Evolutionary conservation across 2,113 vertebrate species (phyloP).

Genomic region (Athene cunicularia): DNA sequence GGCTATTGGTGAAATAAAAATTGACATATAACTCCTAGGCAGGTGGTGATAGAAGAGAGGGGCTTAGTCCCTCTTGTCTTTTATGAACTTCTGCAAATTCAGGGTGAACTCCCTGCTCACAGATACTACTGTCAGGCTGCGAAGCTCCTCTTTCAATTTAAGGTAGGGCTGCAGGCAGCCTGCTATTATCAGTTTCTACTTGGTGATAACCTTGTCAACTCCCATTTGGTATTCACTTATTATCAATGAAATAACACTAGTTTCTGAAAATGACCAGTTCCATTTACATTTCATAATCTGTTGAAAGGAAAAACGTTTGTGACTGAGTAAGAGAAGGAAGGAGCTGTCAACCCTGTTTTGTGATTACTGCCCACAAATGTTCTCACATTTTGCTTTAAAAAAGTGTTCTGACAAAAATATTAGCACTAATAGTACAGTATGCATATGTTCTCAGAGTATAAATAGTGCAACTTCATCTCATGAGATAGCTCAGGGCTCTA

Average conservation of each 20-base stretch:
- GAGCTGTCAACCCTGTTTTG: constrained; percentile 75
- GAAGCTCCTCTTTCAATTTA: background rate
- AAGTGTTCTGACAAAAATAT: constrained; percentile 79
- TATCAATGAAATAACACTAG: constrained; percentile 34
- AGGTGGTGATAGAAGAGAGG: background rate
- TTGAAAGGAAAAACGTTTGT: constrained; percentile 67
- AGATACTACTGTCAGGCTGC: background rate
- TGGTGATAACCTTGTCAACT: background rate
- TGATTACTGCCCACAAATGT: constrained; percentile 78
- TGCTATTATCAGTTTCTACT: background rate
- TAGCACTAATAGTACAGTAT: constrained; percentile 79
- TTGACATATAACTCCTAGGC: background rate
- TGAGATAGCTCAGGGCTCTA: constrained; percentile 30
- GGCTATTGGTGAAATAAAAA: background rate
- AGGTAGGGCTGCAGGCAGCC: background rate
- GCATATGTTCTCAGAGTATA: constrained; percentile 76
- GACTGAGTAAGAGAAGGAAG: constrained; percentile 55
- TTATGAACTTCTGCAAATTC: background rate
- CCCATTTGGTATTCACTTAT: background rate
- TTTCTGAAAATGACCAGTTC: constrained; percentile 69
- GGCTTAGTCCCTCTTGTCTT: background rate
- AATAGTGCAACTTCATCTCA: constrained; percentile 68
- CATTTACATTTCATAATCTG: constrained; percentile 64
- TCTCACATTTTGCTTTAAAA: constrained; percentile 77
- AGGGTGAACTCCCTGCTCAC: rapidly evolving